These are phyloP conservation scores for Callipepla californica DNA, from an alignment of 2,113 vertebrate genomes.

Conservation along the genomic window DNA sequence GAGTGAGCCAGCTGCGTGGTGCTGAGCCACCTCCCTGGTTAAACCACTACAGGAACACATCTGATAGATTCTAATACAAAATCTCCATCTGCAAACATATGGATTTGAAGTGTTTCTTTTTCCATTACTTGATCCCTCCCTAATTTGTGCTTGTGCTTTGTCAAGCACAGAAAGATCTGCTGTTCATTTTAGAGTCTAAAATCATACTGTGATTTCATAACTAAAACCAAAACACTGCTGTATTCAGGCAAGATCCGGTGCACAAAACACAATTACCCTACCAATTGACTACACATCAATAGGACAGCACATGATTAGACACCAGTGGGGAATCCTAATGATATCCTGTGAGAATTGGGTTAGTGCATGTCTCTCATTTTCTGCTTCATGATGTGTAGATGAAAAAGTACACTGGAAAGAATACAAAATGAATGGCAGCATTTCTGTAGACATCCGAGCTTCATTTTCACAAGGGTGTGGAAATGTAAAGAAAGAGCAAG, in stretches of 20 bases:
- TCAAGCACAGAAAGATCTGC: slow-evolving; percentile 31
- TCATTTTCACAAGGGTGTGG: slow-evolving; percentile 46
- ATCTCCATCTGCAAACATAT: slow-evolving; percentile 43
- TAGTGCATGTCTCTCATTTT: slow-evolving; percentile 66
- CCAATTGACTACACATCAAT: slow-evolving; percentile 53
- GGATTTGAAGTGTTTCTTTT: slow-evolving; percentile 54
- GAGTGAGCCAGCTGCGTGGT: too few relatives aligned
- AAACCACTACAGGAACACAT: neutral
- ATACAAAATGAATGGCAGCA: slow-evolving; percentile 25
- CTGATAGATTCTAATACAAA: slow-evolving; percentile 32
- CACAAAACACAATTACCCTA: slow-evolving; percentile 36
- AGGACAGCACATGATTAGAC: slow-evolving; percentile 54
- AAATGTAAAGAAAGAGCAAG: neutral
- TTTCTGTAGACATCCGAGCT: slow-evolving; percentile 42
- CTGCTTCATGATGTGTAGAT: slow-evolving; percentile 64
- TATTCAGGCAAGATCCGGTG: slow-evolving; percentile 9
- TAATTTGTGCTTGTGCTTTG: slow-evolving; percentile 28
- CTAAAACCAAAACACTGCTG: slow-evolving; percentile 18
- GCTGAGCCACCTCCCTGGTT: too few relatives aligned
- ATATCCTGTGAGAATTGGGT: slow-evolving; percentile 56
- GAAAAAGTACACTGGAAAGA: slow-evolving; percentile 45
- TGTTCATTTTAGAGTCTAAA: slow-evolving; percentile 50
- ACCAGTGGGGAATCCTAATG: slow-evolving; percentile 66
- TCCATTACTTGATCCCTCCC: slow-evolving; percentile 36
- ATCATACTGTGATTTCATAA: slow-evolving; percentile 27